Evolutionary conservation across 2,113 vertebrate genomes (phyloP), one percentile per base, ranked within the genome.

Genomic region (Aythya baeri): DNA sequence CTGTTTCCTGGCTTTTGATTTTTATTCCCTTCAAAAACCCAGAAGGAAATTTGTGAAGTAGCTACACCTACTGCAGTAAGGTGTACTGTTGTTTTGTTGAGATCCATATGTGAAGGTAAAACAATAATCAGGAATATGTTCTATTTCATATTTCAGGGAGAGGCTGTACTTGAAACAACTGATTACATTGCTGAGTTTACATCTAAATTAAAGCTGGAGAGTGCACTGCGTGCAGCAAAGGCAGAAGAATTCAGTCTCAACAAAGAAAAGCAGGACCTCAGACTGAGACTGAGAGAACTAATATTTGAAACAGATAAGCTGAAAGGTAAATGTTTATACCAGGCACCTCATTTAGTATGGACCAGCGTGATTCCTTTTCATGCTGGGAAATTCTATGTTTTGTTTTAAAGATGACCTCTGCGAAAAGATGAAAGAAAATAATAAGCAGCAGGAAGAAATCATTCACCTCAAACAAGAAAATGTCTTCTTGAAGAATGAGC

Each of bases 391-490:
- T 71, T 41, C 27, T 58, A 36, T 29, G 2, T 83, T 83, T 95
- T 97, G 43, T 84, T 97, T 81, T 96, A 67, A 84, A 99, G 99
- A 98, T 84, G 98, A 98, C 83, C 96, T 99, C 54, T 98, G 95
- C 88, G 98, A 98, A 91, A 99, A 98, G 96, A 97, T 97, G 4
- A 95, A 97, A 25, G 99, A 99, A 95, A 99, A 98, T 92, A 99
- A 97, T 34, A 97, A 95, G 14, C 98, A 99, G 79, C 97, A 98
- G 61, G 98, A 99, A 85, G 98, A 99, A 95, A 98, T 99, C 66
- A 98, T 98, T 92, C 97, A 97, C 14, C 98, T 99, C 86, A 99
- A 98, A 87, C 98, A 99, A 80, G 98, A 99, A 95, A 98, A 98
- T 2, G 94, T 96, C 91, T 97, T 96, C 81, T 96, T 99, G 41